Evolutionary conservation across 2,888 invertebrate species (phyloP).

Genomic region (Apodemia hepburni): DNA sequence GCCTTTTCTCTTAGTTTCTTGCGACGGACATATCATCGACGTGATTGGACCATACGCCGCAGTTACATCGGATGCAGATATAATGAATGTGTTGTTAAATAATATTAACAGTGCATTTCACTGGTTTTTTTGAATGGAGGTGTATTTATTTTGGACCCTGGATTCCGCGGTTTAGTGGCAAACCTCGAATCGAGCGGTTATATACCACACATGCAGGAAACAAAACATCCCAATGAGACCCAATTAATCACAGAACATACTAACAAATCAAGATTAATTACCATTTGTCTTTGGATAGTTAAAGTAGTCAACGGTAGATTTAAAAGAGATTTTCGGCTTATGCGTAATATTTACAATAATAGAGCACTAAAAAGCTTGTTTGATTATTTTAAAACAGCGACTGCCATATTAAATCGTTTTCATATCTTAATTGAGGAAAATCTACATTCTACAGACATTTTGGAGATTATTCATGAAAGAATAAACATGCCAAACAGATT

Average conservation of each 20-base stretch:
- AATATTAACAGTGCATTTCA: not conserved
- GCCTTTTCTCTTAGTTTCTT: slow-evolving; percentile 16
- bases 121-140: not conserved
- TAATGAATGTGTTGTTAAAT: not conserved
- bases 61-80: not conserved
- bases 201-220: slow-evolving; percentile 14
- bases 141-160: slow-evolving; percentile 10
- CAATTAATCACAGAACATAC: too few relatives aligned
- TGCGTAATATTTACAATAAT: too few relatives aligned
- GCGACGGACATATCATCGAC: slow-evolving; percentile 18
- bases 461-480: too few relatives aligned
- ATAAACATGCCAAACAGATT: too few relatives aligned
- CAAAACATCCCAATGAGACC: not conserved
- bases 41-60: slow-evolving; percentile 17
- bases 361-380: too few relatives aligned
- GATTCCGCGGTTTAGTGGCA: slow-evolving; percentile 9
- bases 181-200: slow-evolving; percentile 17
- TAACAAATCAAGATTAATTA: too few relatives aligned
- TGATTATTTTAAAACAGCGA: too few relatives aligned
- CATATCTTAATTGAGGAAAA: too few relatives aligned
- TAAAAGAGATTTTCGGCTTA: too few relatives aligned
- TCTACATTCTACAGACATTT: too few relatives aligned
- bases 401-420: too few relatives aligned
- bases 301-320: slow-evolving; percentile 3
- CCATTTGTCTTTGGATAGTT: slow-evolving; percentile 10